Evolutionary conservation across 2,797 vertebrate genomes (phyloP), one percentile per base, ranked within the genome.

Genomic region (Harpagifer antarcticus): DNA sequence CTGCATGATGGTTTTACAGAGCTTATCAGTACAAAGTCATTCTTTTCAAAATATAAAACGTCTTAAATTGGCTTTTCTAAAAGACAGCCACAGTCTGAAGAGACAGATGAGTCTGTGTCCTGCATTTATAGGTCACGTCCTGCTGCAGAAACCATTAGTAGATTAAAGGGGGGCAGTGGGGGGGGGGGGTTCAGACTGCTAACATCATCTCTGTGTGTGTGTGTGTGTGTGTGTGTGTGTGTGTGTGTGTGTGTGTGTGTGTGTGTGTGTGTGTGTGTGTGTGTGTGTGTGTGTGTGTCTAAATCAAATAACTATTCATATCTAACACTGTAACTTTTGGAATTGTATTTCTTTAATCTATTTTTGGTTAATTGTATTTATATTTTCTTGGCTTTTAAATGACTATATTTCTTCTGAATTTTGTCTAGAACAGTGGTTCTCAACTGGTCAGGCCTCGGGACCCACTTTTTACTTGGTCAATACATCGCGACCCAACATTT

Each of bases 141-240:
- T 82, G 72, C 88, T 76, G 71, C 86, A 85, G 68, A 80, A 74
- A 73, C 87, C 86, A 90, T 90, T 90, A 91, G 87, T 65, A 85
- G 82, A 92, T 92, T 88, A 88, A 87, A 85, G 40, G 14, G 45
- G 52, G 56, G 65, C 5, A 31, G 23, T 5, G 33, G 7, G 5
- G n/a, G 47, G 42, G 42, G 55, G 37, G 33, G 17, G 19, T 68
- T 2, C 16, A 19, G 17, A 48, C 79, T 77, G 76, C 82, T 70
- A 68, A 75, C 79, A 81, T 86, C 79, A 86, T 83, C 20, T 2
- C 20, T 20, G 11, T 68, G 5, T 17, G 23, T 15, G 44, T 47
- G 52, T 20, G 44, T 63, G 72, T 45, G 37, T 44, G 9, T 13
- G 50, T 44, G 43, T 7, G 19, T 43, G 37, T 14, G 57, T 50